Percentiles rank a stretch among this genome's conserved stretches.
phyloP scores from a whole-genome alignment of 2,888 invertebrate genomes.

The Ashinkailepas kermadecensis region DNA sequence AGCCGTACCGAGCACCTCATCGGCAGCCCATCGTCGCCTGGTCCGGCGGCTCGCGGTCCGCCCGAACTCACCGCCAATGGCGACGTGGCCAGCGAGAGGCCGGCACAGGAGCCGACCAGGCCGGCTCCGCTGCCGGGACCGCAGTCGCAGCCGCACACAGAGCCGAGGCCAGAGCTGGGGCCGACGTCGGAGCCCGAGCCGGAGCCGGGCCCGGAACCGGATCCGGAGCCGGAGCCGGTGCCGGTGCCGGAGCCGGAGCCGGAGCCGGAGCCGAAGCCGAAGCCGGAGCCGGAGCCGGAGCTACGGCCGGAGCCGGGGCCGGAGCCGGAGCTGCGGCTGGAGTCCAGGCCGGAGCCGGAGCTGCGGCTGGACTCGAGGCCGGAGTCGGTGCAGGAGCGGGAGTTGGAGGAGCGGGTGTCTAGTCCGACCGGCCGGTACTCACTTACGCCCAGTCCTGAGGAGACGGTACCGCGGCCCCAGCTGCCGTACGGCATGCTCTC shows the following conservation, averaged over 20 bases:
- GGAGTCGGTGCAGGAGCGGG: background rate
- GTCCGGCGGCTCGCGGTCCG: too few relatives aligned
- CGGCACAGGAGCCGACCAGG: too few relatives aligned
- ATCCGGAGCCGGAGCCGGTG: too few relatives aligned
- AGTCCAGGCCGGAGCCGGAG: background rate
- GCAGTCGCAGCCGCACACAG: too few relatives aligned
- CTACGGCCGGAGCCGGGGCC: background rate
- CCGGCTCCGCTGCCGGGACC: too few relatives aligned
- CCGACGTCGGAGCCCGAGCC: too few relatives aligned
- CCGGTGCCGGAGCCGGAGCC: background rate
- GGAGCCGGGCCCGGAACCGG: too few relatives aligned
- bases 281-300: background rate
- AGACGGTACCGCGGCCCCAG: background rate
- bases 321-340: background rate
- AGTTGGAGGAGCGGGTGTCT: background rate
- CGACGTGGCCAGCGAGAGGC: too few relatives aligned
- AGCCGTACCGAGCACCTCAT: too few relatives aligned
- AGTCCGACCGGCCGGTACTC: background rate
- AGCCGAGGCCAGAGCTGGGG: too few relatives aligned
- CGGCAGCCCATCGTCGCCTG: too few relatives aligned
- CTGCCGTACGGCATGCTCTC: background rate
- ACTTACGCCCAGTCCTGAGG: background rate
- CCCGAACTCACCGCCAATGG: too few relatives aligned
- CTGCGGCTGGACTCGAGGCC: background rate
- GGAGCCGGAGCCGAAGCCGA: background rate